Conservation (phyloP, 2,113 vertebrate species). For the Octodon degus region DNA sequence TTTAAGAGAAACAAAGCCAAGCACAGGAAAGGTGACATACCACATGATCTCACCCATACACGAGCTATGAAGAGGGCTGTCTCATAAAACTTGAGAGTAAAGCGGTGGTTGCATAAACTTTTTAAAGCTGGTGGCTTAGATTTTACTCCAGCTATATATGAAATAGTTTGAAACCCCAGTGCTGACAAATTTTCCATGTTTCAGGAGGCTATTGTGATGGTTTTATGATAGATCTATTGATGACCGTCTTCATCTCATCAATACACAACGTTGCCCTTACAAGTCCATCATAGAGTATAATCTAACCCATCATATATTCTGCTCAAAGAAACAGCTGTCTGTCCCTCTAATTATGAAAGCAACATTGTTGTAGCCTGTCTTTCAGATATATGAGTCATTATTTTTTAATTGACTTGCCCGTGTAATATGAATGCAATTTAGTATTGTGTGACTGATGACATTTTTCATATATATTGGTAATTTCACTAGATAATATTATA, state of each 20-base stretch:
- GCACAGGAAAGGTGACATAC: not conserved
- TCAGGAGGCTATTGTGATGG: not conserved
- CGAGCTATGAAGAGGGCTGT: not conserved
- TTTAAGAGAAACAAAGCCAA: not conserved
- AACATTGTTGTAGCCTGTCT: not conserved
- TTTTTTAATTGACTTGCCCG: not conserved
- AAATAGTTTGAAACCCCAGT: not conserved
- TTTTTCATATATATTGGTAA: not conserved
- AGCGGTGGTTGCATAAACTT: not conserved
- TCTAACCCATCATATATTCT: not conserved
- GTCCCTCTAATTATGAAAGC: not conserved
- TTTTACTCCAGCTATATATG: not conserved
- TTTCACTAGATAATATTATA: not conserved
- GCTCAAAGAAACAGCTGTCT: not conserved
- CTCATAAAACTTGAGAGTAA: not conserved
- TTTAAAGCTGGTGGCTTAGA: not conserved
- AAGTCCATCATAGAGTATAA: not conserved
- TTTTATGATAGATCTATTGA: not conserved
- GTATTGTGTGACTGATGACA: not conserved
- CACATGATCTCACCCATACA: too few relatives aligned
- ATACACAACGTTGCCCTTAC: not conserved
- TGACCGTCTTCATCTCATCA: not conserved
- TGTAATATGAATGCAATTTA: not conserved
- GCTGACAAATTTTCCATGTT: not conserved
- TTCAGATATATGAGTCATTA: constrained; percentile 9